A percentile compares a stretch with the other conserved stretches of the same genome.
Evolutionary conservation across 2,888 invertebrate species (phyloP).

Genomic region (Brachypterus glaber): DNA sequence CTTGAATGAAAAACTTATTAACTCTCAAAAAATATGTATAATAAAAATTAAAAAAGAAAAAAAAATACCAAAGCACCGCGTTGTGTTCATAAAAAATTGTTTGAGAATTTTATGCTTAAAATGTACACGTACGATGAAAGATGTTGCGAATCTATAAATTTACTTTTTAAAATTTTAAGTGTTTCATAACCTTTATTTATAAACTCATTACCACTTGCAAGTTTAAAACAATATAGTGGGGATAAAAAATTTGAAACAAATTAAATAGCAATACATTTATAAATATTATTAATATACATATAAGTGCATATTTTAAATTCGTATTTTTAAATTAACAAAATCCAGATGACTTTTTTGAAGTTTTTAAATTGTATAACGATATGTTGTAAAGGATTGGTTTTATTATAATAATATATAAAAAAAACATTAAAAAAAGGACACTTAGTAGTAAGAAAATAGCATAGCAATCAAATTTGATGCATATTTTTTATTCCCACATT

Average conservation of each 20-base stretch:
- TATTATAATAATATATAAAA: no score
- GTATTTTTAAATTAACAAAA: constrained; percentile 18
- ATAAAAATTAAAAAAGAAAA: constrained; percentile 14
- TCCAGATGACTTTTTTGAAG: constrained; percentile 6
- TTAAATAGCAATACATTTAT: no score
- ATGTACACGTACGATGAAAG: constrained; percentile 16
- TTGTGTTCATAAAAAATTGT: constrained; percentile 37
- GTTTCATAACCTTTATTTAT: constrained; percentile 13
- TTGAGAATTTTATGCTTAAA: constrained; percentile 13
- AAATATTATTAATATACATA: no score
- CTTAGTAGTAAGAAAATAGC: no score
- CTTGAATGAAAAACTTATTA: constrained; percentile 20
- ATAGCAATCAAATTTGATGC: no score
- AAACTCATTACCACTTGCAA: constrained; percentile 13
- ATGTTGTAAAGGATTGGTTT: no score
- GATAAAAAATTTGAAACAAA: no score
- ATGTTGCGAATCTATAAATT: constrained; percentile 22
- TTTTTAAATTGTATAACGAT: background rate
- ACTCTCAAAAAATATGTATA: constrained; percentile 22
- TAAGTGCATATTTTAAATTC: no score
- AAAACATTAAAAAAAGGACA: no score
- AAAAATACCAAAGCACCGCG: constrained; percentile 39
- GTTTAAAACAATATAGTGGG: constrained; percentile 13
- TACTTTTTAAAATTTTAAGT: constrained; percentile 10
- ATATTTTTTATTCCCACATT: no score